phyloP scores from a whole-genome alignment of 2,888 invertebrate genomes.

The Cerastoderma edule region DNA sequence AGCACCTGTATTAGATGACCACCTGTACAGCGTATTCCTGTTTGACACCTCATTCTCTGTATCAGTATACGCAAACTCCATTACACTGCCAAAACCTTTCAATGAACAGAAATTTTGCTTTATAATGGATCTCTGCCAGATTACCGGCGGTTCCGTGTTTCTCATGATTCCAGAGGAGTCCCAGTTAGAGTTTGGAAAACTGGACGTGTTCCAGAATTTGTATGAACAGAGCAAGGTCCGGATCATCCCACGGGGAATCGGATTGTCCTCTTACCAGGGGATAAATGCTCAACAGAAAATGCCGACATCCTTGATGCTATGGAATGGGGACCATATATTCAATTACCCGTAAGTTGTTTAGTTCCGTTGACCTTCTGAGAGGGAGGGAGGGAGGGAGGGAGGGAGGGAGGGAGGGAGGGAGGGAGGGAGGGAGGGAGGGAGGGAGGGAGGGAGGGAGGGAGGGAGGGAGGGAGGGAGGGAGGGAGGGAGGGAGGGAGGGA shows the following conservation, averaged over 20 bases:
- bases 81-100: conserved; percentile 33
- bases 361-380: too few species aligned
- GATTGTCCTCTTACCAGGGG: conserved; percentile 31
- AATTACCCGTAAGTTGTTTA: conserved; percentile 29
- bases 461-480: too few species aligned
- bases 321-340: conserved; percentile 43
- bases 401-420: too few species aligned
- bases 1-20: conserved; percentile 42
- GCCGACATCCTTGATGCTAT: conserved; percentile 17
- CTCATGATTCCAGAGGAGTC: conserved; percentile 50
- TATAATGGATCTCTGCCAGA: conserved; percentile 43
- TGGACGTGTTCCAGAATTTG: conserved; percentile 33
- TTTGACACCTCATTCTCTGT: conserved; percentile 34
- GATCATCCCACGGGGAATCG: conserved; percentile 43
- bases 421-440: too few species aligned
- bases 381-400: too few species aligned
- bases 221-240: conserved; percentile 14
- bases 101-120: conserved; percentile 37
- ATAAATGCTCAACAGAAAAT: conserved; percentile 31
- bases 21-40: conserved; percentile 42
- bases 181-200: conserved; percentile 11
- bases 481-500: too few species aligned
- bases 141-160: conserved; percentile 42
- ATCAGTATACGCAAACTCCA: conserved; percentile 24
- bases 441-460: too few species aligned